A percentile compares a stretch with the other conserved stretches of the same genome.
Evolutionary conservation across 2,888 invertebrate genomes (phyloP).

Genomic region (Temnothorax rugatulus): DNA sequence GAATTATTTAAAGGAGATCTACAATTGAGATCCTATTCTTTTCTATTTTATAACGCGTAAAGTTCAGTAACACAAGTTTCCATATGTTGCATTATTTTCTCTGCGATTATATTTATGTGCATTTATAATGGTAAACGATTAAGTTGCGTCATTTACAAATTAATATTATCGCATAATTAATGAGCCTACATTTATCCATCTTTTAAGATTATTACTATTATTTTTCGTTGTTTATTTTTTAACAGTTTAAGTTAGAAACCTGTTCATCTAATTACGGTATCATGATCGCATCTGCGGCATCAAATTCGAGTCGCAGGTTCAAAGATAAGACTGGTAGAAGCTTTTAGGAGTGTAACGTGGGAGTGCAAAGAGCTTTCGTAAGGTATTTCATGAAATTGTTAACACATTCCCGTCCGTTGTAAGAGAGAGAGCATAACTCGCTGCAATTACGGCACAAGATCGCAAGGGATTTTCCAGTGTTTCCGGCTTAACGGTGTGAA

Average conservation of each 20-base stretch:
- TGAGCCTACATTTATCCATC: not conserved
- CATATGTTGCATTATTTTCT: not conserved
- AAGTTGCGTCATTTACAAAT: not conserved
- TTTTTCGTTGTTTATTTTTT: not conserved
- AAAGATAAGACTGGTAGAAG: not conserved
- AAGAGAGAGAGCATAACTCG: slow-evolving; percentile 50
- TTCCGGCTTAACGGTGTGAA: slow-evolving; percentile 28
- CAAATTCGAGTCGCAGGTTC: not conserved
- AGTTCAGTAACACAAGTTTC: not conserved
- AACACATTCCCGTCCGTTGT: slow-evolving; percentile 59
- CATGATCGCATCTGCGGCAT: not conserved
- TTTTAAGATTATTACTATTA: not conserved
- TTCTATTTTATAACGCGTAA: slow-evolving; percentile 1
- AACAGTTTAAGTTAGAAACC: not conserved
- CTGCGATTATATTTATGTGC: not conserved
- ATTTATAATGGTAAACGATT: slow-evolving; percentile 2
- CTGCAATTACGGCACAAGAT: slow-evolving; percentile 40
- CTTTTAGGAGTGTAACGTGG: not conserved
- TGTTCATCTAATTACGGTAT: too few species aligned
- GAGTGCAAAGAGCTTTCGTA: slow-evolving; percentile 33
- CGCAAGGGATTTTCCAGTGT: slow-evolving; percentile 52
- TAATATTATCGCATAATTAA: not conserved
- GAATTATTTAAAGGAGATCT: not conserved
- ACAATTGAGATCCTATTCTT: not conserved
- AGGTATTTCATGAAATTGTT: slow-evolving; percentile 59